These are phyloP conservation scores for Trichechus manatus DNA, from an alignment of 2,113 vertebrate species.

Conservation along the genomic window DNA sequence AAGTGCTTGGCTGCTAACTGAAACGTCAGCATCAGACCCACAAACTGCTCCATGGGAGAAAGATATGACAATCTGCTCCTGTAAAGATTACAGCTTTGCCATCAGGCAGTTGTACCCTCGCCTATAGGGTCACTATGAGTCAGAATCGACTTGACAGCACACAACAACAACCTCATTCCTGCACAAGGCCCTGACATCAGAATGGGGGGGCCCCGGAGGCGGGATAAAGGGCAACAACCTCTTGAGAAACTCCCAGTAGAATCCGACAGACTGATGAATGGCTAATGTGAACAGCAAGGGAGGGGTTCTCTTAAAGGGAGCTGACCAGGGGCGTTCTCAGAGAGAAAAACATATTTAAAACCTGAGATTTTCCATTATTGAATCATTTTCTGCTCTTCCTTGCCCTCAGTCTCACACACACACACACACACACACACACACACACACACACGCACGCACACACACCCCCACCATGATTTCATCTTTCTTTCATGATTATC, in stretches of 20 bases:
- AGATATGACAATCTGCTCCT: too few relatives aligned
- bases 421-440: background rate
- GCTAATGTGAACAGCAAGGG: background rate
- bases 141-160: background rate
- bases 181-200: background rate
- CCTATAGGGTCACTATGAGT: background rate
- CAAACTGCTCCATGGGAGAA: too few relatives aligned
- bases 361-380: slow-evolving; percentile 21
- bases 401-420: background rate
- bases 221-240: background rate
- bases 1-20: too few relatives aligned
- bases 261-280: background rate
- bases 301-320: background rate
- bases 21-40: too few relatives aligned
- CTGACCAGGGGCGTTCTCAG: background rate
- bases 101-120: too few relatives aligned
- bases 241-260: background rate
- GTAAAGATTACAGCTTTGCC: too few relatives aligned
- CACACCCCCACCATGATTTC: background rate
- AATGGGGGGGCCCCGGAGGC: background rate
- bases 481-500: background rate
- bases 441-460: background rate
- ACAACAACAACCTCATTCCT: background rate
- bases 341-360: background rate
- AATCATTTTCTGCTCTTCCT: background rate